phyloP scores from a whole-genome alignment of 2,797 vertebrate genomes.

The Graptemys geographica region DNA sequence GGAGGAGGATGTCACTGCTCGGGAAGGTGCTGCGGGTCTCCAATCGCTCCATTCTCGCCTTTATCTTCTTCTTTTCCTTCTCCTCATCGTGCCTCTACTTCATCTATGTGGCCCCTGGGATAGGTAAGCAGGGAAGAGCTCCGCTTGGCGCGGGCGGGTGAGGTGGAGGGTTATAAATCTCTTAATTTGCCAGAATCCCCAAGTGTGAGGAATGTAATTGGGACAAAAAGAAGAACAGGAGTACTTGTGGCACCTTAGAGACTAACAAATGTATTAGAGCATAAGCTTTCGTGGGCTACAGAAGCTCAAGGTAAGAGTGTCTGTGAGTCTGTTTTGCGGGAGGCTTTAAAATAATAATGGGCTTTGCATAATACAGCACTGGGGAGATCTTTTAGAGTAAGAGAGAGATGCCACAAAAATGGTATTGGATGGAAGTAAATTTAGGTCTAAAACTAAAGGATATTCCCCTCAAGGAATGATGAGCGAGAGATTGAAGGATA shows the following conservation, averaged over 20 bases:
- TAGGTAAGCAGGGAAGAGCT: constrained; percentile 84
- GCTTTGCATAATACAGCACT: too few relatives aligned
- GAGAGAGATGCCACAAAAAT: not conserved
- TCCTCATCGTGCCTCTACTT: constrained; percentile 96
- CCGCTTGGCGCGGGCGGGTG: not conserved
- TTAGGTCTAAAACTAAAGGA: not conserved
- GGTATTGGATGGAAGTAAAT: not conserved
- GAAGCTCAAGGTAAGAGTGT: too few relatives aligned
- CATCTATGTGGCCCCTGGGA: constrained; percentile 95
- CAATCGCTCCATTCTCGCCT: constrained; percentile 94
- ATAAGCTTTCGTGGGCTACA: too few relatives aligned
- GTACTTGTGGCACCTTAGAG: too few relatives aligned
- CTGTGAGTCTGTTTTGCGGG: too few relatives aligned
- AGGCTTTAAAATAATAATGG: too few relatives aligned
- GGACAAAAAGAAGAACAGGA: too few relatives aligned
- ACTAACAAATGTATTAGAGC: too few relatives aligned
- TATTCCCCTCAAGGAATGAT: not conserved
- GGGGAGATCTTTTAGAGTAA: not conserved
- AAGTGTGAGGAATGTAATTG: too few relatives aligned
- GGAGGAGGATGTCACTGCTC: constrained; percentile 87
- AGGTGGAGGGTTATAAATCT: not conserved
- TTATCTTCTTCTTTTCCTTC: constrained; percentile 95
- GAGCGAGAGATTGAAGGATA: not conserved
- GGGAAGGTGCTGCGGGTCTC: constrained; percentile 91
- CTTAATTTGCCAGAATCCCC: not conserved